phyloP scores from a whole-genome alignment of 2,888 invertebrate genomes.

The Marasmarcha lunaedactyla region DNA sequence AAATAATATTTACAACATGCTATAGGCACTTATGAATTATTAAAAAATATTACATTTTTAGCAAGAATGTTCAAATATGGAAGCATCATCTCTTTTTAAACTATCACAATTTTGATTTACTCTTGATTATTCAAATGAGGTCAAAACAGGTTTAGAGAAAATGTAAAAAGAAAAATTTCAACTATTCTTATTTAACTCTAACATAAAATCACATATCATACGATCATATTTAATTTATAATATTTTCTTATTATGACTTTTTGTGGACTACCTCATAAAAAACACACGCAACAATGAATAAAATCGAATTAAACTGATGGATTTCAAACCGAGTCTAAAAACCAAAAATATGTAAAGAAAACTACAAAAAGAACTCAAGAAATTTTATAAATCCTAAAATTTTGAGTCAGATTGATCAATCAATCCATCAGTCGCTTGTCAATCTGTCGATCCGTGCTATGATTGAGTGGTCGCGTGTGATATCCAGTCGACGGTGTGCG shows the following conservation, averaged over 20 bases:
- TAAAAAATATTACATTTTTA: constrained; percentile 23
- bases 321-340: not conserved
- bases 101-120: constrained; percentile 10
- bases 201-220: not conserved
- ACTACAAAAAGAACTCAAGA: no score
- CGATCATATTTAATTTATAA: not conserved
- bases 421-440: not conserved
- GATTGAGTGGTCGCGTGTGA: constrained; percentile 69
- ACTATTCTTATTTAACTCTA: not conserved
- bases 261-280: not conserved
- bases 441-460: constrained; percentile 23
- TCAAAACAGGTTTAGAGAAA: constrained; percentile 5
- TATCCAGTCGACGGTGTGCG: constrained; percentile 95
- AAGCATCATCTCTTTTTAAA: constrained; percentile 14
- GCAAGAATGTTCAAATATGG: constrained; percentile 19
- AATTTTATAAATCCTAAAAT: no score
- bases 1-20: constrained; percentile 13
- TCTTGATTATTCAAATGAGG: not conserved
- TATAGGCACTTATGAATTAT: constrained; percentile 37
- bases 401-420: not conserved
- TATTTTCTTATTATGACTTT: constrained; percentile 1
- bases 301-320: not conserved
- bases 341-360: no score
- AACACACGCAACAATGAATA: not conserved
- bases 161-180: not conserved